Base-by-base conservation (phyloP, 1,140 invertebrate genomes). In the Drosophila parvula region DNA sequence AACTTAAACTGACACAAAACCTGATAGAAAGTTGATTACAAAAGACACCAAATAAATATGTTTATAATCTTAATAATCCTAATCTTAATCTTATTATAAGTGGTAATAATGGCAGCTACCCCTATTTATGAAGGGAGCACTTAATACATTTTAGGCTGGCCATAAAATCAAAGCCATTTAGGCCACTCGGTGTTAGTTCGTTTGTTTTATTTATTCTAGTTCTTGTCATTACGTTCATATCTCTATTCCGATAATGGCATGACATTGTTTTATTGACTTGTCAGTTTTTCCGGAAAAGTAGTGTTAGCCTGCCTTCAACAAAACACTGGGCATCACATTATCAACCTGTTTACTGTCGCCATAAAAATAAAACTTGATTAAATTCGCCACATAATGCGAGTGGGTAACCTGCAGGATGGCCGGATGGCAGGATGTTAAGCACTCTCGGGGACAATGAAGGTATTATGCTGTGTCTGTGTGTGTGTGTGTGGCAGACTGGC, bases 401-500 rank as follows among this genome's bases (percentile, higher is more conserved):
- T 38, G 68, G 44, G 50, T 45, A 41, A 40, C 68, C 61, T 30
- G 41, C 43, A 32, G 71, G 32, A 57, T 38, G n/a, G 43, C 63
- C 27, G 51, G 32, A 57, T 38, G n/a, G 43, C 63, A 38, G 51
- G 45, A 14, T 38, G 51, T 57, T 43, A 43, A 51, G 71, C 36
- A 62, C 73, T 56, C 51, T 53, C 60, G 53, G 32, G 61, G 32
- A 65, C 51, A 75, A 57, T 65, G 61, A 43, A 36, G 60, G 71
- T 41, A 75, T 75, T 75, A 45, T 75, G 32, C 32, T 50, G 43
- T 74, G n/a, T n/a, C n/a, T n/a, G n/a, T n/a, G n/a, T n/a, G n/a
- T n/a, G n/a, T n/a, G n/a, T n/a, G n/a, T n/a, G 43, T 70, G 69
- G 61, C 65, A 22, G 64, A 81, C 69, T 86, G 78, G 59, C 51